These are phyloP conservation scores for Hypena proboscidalis DNA, from an alignment of 2,888 invertebrate genomes.

Conservation along the genomic window DNA sequence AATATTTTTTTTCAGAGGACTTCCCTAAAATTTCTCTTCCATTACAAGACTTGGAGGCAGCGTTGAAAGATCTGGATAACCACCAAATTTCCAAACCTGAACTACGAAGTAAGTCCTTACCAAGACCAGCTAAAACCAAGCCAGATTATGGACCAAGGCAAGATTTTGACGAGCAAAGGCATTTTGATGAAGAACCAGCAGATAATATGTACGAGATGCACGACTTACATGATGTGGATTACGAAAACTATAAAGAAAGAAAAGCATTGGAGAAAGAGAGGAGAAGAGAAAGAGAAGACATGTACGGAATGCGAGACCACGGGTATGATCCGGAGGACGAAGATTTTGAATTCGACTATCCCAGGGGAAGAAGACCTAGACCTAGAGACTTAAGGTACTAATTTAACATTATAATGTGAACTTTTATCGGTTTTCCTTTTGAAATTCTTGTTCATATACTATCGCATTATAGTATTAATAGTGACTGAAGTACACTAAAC, in stretches of 20 bases:
- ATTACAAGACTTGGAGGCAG: slow-evolving; percentile 75
- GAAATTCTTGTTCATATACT: no score
- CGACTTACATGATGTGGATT: slow-evolving; percentile 74
- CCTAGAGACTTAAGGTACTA: slow-evolving; percentile 55
- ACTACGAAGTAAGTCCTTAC: slow-evolving; percentile 71
- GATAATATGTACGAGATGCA: slow-evolving; percentile 78
- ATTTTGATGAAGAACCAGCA: slow-evolving; percentile 66
- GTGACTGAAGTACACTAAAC: no score
- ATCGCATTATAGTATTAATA: no score
- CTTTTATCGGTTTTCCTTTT: no score
- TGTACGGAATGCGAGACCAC: slow-evolving; percentile 57
- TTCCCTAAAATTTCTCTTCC: slow-evolving; percentile 79
- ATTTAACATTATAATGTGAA: not conserved
- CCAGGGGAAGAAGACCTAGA: slow-evolving; percentile 52
- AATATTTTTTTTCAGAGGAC: slow-evolving; percentile 53
- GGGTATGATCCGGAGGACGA: slow-evolving; percentile 79
- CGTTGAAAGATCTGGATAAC: slow-evolving; percentile 70
- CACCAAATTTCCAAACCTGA: slow-evolving; percentile 65
- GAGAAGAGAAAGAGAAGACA: slow-evolving; percentile 55
- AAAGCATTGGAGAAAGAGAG: slow-evolving; percentile 64
- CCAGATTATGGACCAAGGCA: slow-evolving; percentile 66
- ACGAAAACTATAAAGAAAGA: slow-evolving; percentile 81
- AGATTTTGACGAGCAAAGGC: slow-evolving; percentile 62
- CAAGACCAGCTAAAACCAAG: slow-evolving; percentile 64
- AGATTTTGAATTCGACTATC: slow-evolving; percentile 71